Evolutionary conservation across 2,797 vertebrate genomes (phyloP).

Genomic region (Lithobates pipiens): DNA sequence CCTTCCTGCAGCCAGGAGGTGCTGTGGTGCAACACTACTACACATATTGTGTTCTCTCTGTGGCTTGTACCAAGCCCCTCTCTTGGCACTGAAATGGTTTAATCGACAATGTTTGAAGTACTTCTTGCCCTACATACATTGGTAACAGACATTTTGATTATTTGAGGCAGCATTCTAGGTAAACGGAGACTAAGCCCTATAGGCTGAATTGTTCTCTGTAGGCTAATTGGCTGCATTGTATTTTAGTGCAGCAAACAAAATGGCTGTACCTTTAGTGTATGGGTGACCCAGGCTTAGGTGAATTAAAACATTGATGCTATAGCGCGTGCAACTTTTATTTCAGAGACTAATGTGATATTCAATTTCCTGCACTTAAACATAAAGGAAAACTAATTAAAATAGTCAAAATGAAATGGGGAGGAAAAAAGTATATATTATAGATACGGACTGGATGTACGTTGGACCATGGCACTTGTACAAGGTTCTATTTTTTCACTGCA

Average conservation of each 20-base stretch:
- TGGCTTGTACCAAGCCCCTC: neutral
- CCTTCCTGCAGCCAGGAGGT: slow-evolving; percentile 20
- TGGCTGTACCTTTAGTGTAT: neutral
- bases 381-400: slow-evolving; percentile 60
- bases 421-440: slow-evolving; percentile 64
- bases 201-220: neutral
- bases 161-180: neutral
- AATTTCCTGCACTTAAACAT: slow-evolving; percentile 85
- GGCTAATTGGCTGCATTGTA: neutral
- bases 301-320: slow-evolving; percentile 46
- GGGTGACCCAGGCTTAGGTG: neutral
- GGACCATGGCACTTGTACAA: slow-evolving; percentile 89
- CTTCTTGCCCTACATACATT: slow-evolving; percentile 12
- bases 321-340: slow-evolving; percentile 71
- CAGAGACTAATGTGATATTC: slow-evolving; percentile 75
- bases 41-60: slow-evolving; percentile 16
- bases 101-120: slow-evolving; percentile 21
- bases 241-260: neutral
- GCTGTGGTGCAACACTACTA: neutral
- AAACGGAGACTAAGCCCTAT: neutral
- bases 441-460: slow-evolving; percentile 73
- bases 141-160: slow-evolving; percentile 5
- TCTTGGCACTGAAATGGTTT: slow-evolving; percentile 32
- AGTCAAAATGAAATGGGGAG: slow-evolving; percentile 64
- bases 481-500: slow-evolving; percentile 99